These are phyloP conservation scores for Nasalis larvatus DNA, from an alignment of 2,113 vertebrate species.

Conservation along the genomic window DNA sequence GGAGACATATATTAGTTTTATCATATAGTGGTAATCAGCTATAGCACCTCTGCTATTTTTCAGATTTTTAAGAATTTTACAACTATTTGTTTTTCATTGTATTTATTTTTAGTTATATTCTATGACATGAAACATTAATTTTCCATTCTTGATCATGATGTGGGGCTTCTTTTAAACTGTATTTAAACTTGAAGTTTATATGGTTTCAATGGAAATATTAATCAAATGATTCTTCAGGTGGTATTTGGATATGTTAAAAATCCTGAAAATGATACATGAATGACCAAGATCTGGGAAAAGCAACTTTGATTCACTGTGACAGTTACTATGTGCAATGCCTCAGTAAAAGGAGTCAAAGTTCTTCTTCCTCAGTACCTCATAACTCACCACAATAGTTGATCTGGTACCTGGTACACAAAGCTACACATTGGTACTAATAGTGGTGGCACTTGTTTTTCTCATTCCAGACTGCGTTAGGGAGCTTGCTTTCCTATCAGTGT, in stretches of 20 bases:
- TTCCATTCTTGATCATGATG: neutral
- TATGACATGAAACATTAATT: neutral
- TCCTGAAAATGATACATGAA: neutral
- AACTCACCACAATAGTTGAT: neutral
- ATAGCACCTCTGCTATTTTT: neutral
- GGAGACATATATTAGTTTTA: neutral
- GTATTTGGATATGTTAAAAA: neutral
- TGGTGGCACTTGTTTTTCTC: neutral
- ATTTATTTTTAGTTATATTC: neutral
- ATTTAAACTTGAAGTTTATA: neutral
- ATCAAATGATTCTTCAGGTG: neutral
- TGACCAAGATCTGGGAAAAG: neutral
- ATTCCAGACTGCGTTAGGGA: neutral
- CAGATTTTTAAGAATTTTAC: neutral
- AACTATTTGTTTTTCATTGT: neutral
- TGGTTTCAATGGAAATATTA: neutral
- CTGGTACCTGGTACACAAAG: neutral
- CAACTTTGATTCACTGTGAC: neutral
- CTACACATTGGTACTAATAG: neutral
- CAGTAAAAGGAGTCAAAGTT: neutral
- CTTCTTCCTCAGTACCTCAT: neutral
- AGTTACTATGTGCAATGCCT: neutral
- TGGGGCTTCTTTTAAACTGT: neutral
- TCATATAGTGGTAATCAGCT: neutral
- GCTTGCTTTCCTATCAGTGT: neutral